Base-by-base conservation (phyloP, 2,113 vertebrate species). In the Candoia aspera region DNA sequence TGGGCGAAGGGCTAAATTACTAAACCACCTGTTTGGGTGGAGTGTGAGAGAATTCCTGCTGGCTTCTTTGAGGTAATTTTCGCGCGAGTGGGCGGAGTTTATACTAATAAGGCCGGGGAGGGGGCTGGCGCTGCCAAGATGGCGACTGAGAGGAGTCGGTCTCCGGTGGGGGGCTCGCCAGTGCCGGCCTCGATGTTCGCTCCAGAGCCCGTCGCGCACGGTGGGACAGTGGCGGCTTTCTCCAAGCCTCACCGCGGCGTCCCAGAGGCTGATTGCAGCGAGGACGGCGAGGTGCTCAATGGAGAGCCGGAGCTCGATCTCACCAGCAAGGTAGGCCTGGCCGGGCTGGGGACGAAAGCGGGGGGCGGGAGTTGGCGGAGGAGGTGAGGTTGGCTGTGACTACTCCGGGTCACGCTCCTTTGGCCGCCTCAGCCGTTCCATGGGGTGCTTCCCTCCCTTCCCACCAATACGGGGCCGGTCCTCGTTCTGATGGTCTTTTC, bases 151-250 rank as follows among this genome's bases (percentile, higher is more conserved):
- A 96, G 97, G 84, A 97, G 95, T 93, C 96, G 97, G 96, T 99
- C 98, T 94, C 97, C 96, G 95, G 96, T 62, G 64, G 96, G 97
- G 96, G 98, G 98, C 13, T 97, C 98, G 42, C 95, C 98, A 64
- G 98, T 99, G n/a, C 98, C 98, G 62, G 98, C 98, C 84, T 98
- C 98, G 49, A 99, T 99, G 96, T 99, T 99, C 68, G 99, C 98
- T 64, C 99, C 99, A 0, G 98, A 98, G 90, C 97, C 98, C 0
- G 96, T 95, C 57, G 96, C 98, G 17, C 95, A 95, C 19, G 94
- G 94, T 53, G 94, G 95, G 54, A 89, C 96, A 62, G 92, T 96
- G 59, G 92, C 98, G 10, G 98, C 97, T 5, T 98, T 97, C 24
- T 98, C 98, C 85, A 98, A 98, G 49, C 97, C 98, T 29, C 98